Conservation (phyloP, 2,113 vertebrate species). For the Octodon degus region DNA sequence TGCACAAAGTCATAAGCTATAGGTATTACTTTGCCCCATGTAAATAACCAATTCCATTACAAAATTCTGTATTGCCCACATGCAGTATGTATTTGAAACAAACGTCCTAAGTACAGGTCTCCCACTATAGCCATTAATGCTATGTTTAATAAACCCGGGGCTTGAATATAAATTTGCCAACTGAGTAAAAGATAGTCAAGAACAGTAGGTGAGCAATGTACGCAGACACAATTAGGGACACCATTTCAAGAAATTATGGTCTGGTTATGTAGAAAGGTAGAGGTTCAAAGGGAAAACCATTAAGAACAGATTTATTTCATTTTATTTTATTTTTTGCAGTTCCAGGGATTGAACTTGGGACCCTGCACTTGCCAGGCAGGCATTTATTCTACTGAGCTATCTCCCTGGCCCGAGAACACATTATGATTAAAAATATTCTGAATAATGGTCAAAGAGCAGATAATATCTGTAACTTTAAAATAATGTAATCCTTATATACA, state of each 20-base stretch:
- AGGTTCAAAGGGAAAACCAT: constrained; percentile 45
- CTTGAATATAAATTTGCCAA: constrained; percentile 33
- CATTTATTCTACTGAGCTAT: too few species aligned
- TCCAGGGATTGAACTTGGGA: too few species aligned
- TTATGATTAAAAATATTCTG: constrained; percentile 55
- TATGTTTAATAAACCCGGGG: background rate
- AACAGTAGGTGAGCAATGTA: background rate
- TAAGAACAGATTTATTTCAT: constrained; percentile 15
- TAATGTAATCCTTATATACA: background rate
- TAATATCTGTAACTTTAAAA: background rate
- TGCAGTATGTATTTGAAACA: background rate
- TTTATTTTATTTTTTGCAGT: too few species aligned
- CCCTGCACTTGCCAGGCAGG: too few species aligned
- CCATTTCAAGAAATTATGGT: background rate
- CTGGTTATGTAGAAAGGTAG: background rate
- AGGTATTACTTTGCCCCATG: background rate
- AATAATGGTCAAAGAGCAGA: constrained; percentile 31
- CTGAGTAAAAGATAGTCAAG: background rate
- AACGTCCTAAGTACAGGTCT: background rate
- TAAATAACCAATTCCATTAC: constrained; percentile 29
- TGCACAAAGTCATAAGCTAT: background rate
- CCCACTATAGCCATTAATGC: background rate
- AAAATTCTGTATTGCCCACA: background rate
- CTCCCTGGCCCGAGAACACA: background rate
- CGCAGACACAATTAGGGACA: background rate